Conservation (phyloP, 1,140 invertebrate species). For the Papilio polytes region DNA sequence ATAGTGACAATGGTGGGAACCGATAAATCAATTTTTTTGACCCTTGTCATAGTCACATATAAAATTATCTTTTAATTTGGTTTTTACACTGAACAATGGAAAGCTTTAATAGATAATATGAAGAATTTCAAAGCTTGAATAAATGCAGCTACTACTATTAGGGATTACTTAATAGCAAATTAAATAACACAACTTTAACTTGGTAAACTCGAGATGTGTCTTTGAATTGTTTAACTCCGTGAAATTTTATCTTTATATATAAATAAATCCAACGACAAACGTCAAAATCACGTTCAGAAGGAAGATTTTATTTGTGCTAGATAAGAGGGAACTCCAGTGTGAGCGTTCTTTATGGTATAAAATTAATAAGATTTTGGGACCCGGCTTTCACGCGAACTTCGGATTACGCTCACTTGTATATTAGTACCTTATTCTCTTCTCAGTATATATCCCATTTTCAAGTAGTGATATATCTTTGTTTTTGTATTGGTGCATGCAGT, state of each 20-base stretch:
- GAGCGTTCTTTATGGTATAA: constrained; percentile 32
- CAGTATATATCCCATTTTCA: not conserved
- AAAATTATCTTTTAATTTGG: too few relatives aligned
- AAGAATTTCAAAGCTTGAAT: too few relatives aligned
- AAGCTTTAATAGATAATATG: too few relatives aligned
- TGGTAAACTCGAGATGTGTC: too few relatives aligned
- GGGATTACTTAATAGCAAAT: too few relatives aligned
- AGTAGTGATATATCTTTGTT: constrained; percentile 3
- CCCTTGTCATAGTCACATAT: too few relatives aligned
- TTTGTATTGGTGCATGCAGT: not conserved
- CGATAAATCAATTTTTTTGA: too few relatives aligned
- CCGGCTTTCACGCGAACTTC: constrained; percentile 14
- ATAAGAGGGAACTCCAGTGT: constrained; percentile 29
- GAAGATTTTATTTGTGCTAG: constrained; percentile 31
- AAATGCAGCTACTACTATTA: too few relatives aligned
- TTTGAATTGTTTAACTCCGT: not conserved
- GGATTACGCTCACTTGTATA: constrained; percentile 26
- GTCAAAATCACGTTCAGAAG: constrained; percentile 30
- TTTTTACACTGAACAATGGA: too few relatives aligned
- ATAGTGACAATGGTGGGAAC: too few relatives aligned
- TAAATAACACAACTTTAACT: too few relatives aligned
- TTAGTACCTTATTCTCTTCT: constrained; percentile 26
- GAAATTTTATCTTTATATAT: constrained; percentile 13
- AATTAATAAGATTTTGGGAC: constrained; percentile 35
- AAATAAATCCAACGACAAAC: constrained; percentile 38